phyloP scores from a whole-genome alignment of 64 coral and sea anemone species.

The Platygyra sinensis region DNA sequence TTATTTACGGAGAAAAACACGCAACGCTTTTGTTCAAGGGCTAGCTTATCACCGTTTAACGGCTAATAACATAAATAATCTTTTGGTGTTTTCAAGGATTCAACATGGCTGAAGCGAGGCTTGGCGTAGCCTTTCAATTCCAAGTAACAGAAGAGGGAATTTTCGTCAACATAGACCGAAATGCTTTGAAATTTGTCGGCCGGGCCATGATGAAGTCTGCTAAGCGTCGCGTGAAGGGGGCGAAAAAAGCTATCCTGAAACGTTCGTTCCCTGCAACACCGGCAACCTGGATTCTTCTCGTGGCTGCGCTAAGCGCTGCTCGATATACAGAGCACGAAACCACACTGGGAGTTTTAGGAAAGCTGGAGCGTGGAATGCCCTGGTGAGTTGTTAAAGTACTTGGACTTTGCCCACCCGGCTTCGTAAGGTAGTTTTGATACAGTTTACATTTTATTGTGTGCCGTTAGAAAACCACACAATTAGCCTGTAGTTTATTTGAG shows the following conservation, averaged over 20 bases:
- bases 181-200: conserved; percentile 79
- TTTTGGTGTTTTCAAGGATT: background rate
- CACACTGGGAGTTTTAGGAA: conserved; percentile 87
- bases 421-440: too few species aligned
- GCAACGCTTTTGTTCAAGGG: background rate
- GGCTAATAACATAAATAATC: conserved; percentile 3
- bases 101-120: conserved; percentile 97
- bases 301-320: conserved; percentile 85
- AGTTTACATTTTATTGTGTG: background rate
- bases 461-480: too few species aligned
- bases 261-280: conserved; percentile 95
- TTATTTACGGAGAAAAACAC: background rate
- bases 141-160: conserved; percentile 95
- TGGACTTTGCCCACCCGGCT: conserved; percentile 9
- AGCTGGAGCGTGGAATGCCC: conserved; percentile 81
- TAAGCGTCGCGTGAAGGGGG: conserved; percentile 67
- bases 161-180: conserved; percentile 83
- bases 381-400: conserved; percentile 51
- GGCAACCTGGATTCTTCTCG: conserved; percentile 84
- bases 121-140: conserved; percentile 95
- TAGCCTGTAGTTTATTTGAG: too few species aligned
- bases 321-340: conserved; percentile 88
- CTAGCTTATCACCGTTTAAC: background rate
- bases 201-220: conserved; percentile 70
- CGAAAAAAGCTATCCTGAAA: conserved; percentile 81